Evolutionary conservation across 2,797 vertebrate species (phyloP), one percentile per base, ranked within the genome.

Genomic region (Phataginus tricuspis): DNA sequence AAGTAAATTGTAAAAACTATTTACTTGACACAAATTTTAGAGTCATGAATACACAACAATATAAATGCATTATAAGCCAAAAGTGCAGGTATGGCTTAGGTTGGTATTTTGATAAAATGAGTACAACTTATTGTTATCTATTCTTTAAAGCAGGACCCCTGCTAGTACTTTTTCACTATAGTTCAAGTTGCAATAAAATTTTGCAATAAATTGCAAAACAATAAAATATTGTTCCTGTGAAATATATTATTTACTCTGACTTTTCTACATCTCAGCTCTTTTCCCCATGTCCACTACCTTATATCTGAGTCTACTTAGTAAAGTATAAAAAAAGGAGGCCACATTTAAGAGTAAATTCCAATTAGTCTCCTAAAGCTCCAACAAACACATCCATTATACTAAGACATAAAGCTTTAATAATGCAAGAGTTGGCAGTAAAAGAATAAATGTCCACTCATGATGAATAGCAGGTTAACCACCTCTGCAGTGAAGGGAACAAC

Each of bases 41-140:
- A 90, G 64, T 51, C 7, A 87, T 61, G 25, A 80, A 68, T 96
- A 95, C 14, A 21, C 27, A 96, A 77, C 51, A 93, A 86, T 39
- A 15, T 85, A 91, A 96, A 31, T 94, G 89, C 86, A 61, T 4
- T 90, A 18, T 85, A 96, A 97, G 94, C 89, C 89, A 95, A 97
- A 97, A 97, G 42, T 45, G 34, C 84, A 83, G 83, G 14, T 86
- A 68, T 21, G 96, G 89, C 74, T 90, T 96, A 49, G 53, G 31
- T 61, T 75, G 37, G 31, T 89, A 61, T 91, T 95, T 92, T 74
- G 71, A 55, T 74, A 66, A 55, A 94, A 84, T 94, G 91, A 84
- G 4, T 95, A 95, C 75, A 97, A 93, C 87, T 94, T 75, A 95
- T 87, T 90, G 95, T 89, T 78, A 53, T 93, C 16, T 75, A 16